Conservation (phyloP, 1,140 invertebrate species). For the Habropoda laboriosa region DNA sequence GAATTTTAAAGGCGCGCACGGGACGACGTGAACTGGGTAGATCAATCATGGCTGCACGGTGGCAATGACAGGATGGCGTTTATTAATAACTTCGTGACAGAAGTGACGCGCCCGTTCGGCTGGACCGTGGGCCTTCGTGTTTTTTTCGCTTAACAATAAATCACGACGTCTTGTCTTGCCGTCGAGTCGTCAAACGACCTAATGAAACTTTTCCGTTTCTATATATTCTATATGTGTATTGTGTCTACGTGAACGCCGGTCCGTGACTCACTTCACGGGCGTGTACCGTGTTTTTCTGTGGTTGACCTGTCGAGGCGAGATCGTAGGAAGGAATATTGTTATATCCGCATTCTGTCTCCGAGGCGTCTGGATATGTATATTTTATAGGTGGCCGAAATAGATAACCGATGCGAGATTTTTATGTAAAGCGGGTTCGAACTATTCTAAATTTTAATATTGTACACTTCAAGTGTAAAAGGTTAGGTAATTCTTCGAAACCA, state of each 20-base stretch:
- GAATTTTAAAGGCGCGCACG: slow-evolving; percentile 19
- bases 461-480: too few species aligned
- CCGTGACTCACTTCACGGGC: slow-evolving; percentile 48
- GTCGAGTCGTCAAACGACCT: background rate
- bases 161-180: slow-evolving; percentile 22
- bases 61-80: slow-evolving; percentile 63
- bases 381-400: background rate
- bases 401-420: background rate
- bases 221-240: background rate
- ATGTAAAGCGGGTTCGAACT: background rate
- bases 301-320: slow-evolving; percentile 1
- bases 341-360: slow-evolving; percentile 28
- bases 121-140: slow-evolving; percentile 37
- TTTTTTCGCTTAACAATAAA: slow-evolving; percentile 57
- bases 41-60: slow-evolving; percentile 67
- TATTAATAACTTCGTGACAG: slow-evolving; percentile 71
- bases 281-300: slow-evolving; percentile 36
- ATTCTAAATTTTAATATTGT: too few species aligned
- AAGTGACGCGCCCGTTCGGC: slow-evolving; percentile 40
- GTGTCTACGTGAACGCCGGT: background rate
- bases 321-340: slow-evolving; percentile 22
- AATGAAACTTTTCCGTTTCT: slow-evolving; percentile 52
- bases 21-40: slow-evolving; percentile 51
- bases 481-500: too few species aligned
- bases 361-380: background rate